Percentiles rank a stretch among this genome's conserved stretches.
Evolutionary conservation across 1,140 invertebrate species (phyloP).

Genomic region (Bombus fervidus): DNA sequence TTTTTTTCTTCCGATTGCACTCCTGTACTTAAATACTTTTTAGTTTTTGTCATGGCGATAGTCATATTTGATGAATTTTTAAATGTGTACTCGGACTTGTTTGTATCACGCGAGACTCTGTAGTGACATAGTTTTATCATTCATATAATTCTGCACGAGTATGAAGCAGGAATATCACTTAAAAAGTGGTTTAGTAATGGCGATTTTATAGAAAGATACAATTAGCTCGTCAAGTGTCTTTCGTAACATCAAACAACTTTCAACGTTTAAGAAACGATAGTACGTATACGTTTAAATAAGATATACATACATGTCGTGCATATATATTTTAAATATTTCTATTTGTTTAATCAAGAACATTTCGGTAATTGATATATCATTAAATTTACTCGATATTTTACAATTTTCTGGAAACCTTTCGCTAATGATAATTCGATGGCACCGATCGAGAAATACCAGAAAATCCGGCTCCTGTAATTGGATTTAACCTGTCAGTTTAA

Average conservation of each 20-base stretch:
- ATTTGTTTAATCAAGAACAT: background rate
- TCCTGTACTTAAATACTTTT: no score
- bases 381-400: background rate
- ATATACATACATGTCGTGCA: background rate
- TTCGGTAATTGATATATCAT: background rate
- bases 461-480: conserved; percentile 54
- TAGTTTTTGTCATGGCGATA: no score
- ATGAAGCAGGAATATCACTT: no score
- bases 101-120: background rate
- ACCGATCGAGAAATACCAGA: conserved; percentile 36
- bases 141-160: background rate
- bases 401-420: background rate
- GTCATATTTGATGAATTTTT: no score
- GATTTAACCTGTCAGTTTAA: conserved; percentile 57
- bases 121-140: background rate
- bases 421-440: conserved; percentile 19
- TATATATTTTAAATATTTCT: no score
- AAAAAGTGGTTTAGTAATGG: no score
- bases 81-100: no score
- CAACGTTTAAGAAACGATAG: no score
- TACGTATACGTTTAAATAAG: no score
- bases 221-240: no score
- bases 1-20: conserved; percentile 2
- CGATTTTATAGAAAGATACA: no score
- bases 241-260: no score